Percentiles rank a stretch among this genome's conserved stretches.
Conservation (phyloP, 2,888 invertebrate species). For the Hemistola chrysoprasaria region DNA sequence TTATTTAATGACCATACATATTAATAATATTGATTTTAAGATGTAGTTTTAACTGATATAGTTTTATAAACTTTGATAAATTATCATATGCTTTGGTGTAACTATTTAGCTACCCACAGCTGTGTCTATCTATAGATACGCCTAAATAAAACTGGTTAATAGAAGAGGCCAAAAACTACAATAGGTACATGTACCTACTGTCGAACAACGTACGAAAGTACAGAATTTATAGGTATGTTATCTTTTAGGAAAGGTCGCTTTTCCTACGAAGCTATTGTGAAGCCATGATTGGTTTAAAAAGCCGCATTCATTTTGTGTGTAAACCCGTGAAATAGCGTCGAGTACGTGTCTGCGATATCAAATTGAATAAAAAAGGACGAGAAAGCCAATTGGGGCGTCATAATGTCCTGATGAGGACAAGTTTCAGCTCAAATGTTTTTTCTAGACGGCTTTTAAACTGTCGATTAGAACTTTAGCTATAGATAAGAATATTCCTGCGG, state of each 20-base stretch:
- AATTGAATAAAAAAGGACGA: slow-evolving; percentile 13
- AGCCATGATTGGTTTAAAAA: slow-evolving; percentile 19
- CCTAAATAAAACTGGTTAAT: too few relatives aligned
- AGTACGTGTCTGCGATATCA: slow-evolving; percentile 6
- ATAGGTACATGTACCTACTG: slow-evolving; percentile 5
- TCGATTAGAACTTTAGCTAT: slow-evolving; percentile 7
- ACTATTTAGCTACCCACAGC: too few relatives aligned
- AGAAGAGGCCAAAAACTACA: too few relatives aligned
- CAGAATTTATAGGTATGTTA: neutral
- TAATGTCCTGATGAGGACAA: slow-evolving; percentile 8
- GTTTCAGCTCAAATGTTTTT: neutral
- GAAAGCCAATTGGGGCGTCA: slow-evolving; percentile 9
- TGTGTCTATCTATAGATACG: too few relatives aligned
- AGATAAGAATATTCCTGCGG: slow-evolving; percentile 9
- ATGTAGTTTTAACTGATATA: too few relatives aligned
- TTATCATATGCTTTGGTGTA: too few relatives aligned
- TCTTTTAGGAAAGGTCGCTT: slow-evolving; percentile 6
- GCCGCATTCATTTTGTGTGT: slow-evolving; percentile 18
- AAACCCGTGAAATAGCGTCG: slow-evolving; percentile 20
- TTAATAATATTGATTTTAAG: too few relatives aligned
- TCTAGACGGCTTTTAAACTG: neutral
- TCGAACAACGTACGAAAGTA: neutral
- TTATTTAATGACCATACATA: too few relatives aligned
- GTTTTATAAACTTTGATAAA: too few relatives aligned
- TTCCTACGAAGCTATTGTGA: slow-evolving; percentile 7